phyloP scores from a whole-genome alignment of 2,888 invertebrate species.

The Eustalomyia histrio region DNA sequence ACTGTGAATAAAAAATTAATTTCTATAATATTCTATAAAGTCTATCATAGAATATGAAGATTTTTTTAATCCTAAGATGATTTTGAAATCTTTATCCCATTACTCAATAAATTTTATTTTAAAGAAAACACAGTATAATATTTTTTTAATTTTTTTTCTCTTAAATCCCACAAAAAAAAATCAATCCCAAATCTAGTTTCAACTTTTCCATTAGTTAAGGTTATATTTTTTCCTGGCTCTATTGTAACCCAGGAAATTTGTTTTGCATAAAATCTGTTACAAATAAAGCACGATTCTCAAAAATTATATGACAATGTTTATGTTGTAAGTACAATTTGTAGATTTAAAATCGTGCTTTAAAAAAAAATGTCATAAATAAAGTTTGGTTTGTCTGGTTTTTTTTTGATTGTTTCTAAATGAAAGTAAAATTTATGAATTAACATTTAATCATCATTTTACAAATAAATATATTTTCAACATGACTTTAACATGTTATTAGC shows the following conservation, averaged over 20 bases:
- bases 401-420: conserved; percentile 40
- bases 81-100: no score
- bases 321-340: background rate
- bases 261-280: conserved; percentile 48
- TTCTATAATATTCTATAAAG: no score
- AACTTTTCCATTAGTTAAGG: no score
- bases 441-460: background rate
- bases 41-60: no score
- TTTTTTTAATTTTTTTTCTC: no score
- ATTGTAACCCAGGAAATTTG: background rate
- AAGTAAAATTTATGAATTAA: conserved; percentile 41
- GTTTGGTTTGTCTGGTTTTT: conserved; percentile 8
- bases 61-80: no score
- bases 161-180: no score
- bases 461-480: conserved; percentile 3
- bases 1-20: no score
- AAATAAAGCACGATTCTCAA: conserved; percentile 54
- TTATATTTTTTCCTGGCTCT: no score
- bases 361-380: conserved; percentile 22
- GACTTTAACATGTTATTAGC: conserved; percentile 4
- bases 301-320: conserved; percentile 1
- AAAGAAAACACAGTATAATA: no score
- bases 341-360: background rate
- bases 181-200: no score
- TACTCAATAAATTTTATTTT: no score